Percentiles rank a stretch among this genome's conserved stretches.
Conservation (phyloP, 2,113 vertebrate species). For the Emydocephalus ijimae region DNA sequence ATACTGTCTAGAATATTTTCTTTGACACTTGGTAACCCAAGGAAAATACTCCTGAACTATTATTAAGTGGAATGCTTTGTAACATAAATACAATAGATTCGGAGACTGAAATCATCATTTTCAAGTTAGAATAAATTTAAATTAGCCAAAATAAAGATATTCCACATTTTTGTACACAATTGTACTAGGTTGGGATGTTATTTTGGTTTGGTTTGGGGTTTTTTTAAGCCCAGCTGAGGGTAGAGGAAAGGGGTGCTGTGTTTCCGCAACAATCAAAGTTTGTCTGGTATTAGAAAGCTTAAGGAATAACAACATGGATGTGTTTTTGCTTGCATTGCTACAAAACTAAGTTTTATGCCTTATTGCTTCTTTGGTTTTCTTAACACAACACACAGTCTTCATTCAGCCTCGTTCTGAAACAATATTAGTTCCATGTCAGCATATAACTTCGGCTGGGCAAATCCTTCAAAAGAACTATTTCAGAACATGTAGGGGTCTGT, state of each 20-base stretch:
- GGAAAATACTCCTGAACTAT: neutral
- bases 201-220: neutral
- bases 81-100: neutral
- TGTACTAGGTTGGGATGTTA: neutral
- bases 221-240: neutral
- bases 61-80: neutral
- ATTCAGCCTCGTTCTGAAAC: neutral
- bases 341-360: neutral
- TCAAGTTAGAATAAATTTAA: neutral
- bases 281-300: neutral
- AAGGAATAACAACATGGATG: neutral
- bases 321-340: neutral
- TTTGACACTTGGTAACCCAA: neutral
- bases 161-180: neutral
- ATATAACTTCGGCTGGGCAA: neutral
- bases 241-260: neutral
- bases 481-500: neutral
- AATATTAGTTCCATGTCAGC: neutral
- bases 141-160: neutral
- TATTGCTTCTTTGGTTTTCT: neutral
- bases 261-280: neutral
- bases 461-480: neutral
- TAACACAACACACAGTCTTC: neutral
- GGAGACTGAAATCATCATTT: neutral
- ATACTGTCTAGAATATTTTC: neutral